phyloP scores from a whole-genome alignment of 2,888 invertebrate species.

The Pyralis farinalis region DNA sequence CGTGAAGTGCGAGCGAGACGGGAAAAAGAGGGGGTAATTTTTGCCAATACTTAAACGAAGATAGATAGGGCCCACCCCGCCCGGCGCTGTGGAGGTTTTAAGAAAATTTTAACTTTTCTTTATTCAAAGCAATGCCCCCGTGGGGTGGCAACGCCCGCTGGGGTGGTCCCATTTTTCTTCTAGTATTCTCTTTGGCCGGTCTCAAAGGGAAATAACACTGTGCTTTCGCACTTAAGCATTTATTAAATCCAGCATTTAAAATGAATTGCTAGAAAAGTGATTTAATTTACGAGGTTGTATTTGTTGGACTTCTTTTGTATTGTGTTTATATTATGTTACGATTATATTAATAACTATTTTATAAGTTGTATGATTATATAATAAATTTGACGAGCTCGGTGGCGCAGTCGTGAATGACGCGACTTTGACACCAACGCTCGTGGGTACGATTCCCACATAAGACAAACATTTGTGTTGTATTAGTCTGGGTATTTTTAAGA shows the following conservation, averaged over 20 bases:
- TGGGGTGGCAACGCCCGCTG: slow-evolving; percentile 23
- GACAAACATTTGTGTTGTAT: no score
- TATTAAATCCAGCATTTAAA: slow-evolving; percentile 72
- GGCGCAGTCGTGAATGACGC: no score
- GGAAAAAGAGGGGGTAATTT: slow-evolving; percentile 56
- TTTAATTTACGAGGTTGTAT: slow-evolving; percentile 37
- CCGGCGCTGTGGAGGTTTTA: slow-evolving; percentile 52
- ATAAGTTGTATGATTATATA: no score
- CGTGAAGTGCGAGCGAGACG: slow-evolving; percentile 48
- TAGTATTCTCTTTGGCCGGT: slow-evolving; percentile 73
- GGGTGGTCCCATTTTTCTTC: slow-evolving; percentile 63
- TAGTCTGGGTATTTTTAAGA: no score
- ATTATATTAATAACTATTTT: no score
- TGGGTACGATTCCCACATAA: no score
- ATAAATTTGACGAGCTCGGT: no score
- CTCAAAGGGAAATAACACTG: slow-evolving; percentile 71
- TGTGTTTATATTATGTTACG: no score
- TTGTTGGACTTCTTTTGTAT: slow-evolving; percentile 22
- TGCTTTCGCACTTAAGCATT: slow-evolving; percentile 63
- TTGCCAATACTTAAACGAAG: slow-evolving; percentile 79
- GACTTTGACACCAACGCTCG: no score
- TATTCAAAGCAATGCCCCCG: slow-evolving; percentile 58
- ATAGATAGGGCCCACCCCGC: slow-evolving; percentile 62
- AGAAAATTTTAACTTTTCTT: slow-evolving; percentile 81
- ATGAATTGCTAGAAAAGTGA: slow-evolving; percentile 64